Evolutionary conservation across 1,140 invertebrate genomes (phyloP).

Genomic region (Bombus affinis): DNA sequence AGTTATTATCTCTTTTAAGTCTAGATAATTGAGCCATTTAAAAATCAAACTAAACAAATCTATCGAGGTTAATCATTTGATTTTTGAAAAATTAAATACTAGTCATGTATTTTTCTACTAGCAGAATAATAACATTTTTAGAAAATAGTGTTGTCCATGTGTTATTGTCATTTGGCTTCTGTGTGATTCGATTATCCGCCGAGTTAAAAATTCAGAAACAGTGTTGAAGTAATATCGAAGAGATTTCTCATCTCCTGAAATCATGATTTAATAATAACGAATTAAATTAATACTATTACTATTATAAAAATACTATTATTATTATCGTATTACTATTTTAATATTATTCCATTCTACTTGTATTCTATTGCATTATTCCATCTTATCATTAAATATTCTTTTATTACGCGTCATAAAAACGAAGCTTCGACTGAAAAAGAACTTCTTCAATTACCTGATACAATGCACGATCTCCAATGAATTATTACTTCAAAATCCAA

Average conservation of each 20-base stretch:
- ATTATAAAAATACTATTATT: background rate
- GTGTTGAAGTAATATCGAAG: background rate
- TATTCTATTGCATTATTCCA: background rate
- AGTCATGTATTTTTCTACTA: background rate
- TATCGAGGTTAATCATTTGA: background rate
- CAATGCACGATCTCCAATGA: background rate
- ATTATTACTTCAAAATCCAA: background rate
- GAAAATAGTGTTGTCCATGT: too few species aligned
- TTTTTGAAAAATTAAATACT: background rate
- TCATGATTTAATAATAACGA: too few species aligned
- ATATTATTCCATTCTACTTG: background rate
- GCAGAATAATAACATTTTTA: too few species aligned
- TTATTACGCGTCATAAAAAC: too few species aligned
- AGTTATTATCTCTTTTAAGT: too few species aligned
- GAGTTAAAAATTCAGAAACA: background rate
- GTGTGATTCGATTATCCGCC: background rate
- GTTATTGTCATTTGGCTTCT: too few species aligned
- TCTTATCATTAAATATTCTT: background rate
- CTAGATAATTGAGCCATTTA: too few species aligned
- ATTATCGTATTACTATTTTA: background rate
- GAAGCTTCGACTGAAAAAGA: too few species aligned
- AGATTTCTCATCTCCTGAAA: background rate
- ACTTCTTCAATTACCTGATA: too few species aligned
- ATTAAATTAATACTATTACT: too few species aligned
- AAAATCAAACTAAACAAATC: too few species aligned